phyloP scores from a whole-genome alignment of 1,140 invertebrate species.

The Drosophila bipectinata region DNA sequence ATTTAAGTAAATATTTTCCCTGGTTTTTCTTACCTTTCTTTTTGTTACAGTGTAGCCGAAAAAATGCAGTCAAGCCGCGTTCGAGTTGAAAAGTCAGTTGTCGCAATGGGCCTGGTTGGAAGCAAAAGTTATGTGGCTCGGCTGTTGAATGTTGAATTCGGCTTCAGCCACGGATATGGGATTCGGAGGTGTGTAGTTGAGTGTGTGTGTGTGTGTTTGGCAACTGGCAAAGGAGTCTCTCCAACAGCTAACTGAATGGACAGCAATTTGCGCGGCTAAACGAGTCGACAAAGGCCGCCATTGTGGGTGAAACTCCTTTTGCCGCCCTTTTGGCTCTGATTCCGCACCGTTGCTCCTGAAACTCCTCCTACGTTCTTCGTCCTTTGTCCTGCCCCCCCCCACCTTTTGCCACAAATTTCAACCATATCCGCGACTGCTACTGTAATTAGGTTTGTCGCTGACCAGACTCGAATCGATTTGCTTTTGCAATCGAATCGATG shows the following conservation, averaged over 20 bases:
- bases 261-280: constrained; percentile 76
- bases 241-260: constrained; percentile 70
- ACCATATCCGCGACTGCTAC: constrained; percentile 41
- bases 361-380: background rate
- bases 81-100: constrained; percentile 72
- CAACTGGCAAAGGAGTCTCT: constrained; percentile 28
- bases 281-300: constrained; percentile 68
- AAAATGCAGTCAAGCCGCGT: constrained; percentile 14
- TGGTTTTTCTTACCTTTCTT: background rate
- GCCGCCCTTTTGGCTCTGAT: constrained; percentile 4
- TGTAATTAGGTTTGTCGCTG: constrained; percentile 78
- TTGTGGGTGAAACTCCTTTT: constrained; percentile 27
- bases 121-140: constrained; percentile 63
- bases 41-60: background rate
- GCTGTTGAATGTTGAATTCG: constrained; percentile 16
- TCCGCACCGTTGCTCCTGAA: background rate
- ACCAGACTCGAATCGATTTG: constrained; percentile 33
- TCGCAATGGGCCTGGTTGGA: constrained; percentile 47
- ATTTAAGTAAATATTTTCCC: too few relatives aligned
- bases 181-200: constrained; percentile 11
- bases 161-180: background rate
- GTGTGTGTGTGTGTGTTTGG: constrained; percentile 15
- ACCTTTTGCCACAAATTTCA: background rate
- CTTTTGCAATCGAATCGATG: constrained; percentile 10
- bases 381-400: background rate